Conservation (phyloP, 1,140 invertebrate genomes). For the Pinna nobilis region DNA sequence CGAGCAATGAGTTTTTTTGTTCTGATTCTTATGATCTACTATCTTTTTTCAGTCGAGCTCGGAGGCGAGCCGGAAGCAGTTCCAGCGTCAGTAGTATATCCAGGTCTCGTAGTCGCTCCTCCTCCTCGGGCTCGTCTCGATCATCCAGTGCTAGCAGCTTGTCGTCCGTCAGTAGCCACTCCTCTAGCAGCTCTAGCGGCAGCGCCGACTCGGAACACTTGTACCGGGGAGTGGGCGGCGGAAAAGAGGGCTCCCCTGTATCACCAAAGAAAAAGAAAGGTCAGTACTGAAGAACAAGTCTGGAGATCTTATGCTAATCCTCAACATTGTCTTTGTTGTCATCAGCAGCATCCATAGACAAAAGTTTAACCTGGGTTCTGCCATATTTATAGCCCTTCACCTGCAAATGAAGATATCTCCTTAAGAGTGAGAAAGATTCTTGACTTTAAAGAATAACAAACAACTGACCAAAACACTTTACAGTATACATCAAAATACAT, state of each 20-base stretch:
- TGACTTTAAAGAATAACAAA: background rate
- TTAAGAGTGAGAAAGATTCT: too few species aligned
- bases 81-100: conserved; percentile 46
- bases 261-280: conserved; percentile 37
- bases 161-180: conserved; percentile 49
- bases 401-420: too few species aligned
- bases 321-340: too few species aligned
- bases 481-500: too few species aligned
- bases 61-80: conserved; percentile 5
- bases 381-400: too few species aligned
- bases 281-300: too few species aligned
- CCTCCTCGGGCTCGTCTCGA: conserved; percentile 35
- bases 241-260: conserved; percentile 24
- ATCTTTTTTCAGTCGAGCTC: too few species aligned
- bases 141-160: conserved; percentile 49
- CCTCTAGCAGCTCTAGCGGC: conserved; percentile 57
- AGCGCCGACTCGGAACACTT: conserved; percentile 69
- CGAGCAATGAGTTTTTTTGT: too few species aligned
- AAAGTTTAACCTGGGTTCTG: too few species aligned
- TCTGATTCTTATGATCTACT: too few species aligned
- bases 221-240: conserved; percentile 60
- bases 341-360: too few species aligned
- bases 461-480: background rate
- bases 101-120: conserved; percentile 64
- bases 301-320: too few species aligned